Percentiles rank a stretch among this genome's conserved stretches.
Conservation (phyloP, 2,113 vertebrate species). For the Cheilinus undulatus region DNA sequence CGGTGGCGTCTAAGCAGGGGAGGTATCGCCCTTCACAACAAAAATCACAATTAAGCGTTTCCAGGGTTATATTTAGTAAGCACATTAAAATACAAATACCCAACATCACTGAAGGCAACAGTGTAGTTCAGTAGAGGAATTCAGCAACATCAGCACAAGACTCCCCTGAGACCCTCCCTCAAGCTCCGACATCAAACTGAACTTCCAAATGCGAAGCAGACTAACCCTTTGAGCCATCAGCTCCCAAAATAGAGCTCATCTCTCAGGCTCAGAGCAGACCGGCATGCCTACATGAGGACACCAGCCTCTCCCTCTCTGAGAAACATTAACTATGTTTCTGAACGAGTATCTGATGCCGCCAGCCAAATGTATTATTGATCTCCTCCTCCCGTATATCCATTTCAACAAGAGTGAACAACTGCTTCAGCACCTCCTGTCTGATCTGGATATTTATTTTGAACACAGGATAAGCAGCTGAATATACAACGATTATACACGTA, state of each 20-base stretch:
- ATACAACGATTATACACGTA: not conserved
- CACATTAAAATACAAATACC: slow-evolving; percentile 18
- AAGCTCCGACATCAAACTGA: not conserved
- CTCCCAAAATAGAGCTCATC: slow-evolving; percentile 66
- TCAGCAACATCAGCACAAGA: slow-evolving; percentile 27
- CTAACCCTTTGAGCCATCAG: slow-evolving; percentile 46
- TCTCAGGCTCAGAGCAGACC: slow-evolving; percentile 39
- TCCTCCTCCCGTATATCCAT: slow-evolving; percentile 5
- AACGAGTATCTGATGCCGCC: slow-evolving; percentile 1
- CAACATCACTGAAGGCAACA: not conserved
- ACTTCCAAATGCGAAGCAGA: slow-evolving; percentile 13
- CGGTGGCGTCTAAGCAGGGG: not conserved
- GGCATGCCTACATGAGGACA: slow-evolving; percentile 43
- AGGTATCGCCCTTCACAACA: not conserved
- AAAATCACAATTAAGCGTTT: not conserved
- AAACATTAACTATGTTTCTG: slow-evolving; percentile 26
- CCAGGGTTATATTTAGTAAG: not conserved
- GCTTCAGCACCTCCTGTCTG: slow-evolving; percentile 16
- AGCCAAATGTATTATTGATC: slow-evolving; percentile 41
- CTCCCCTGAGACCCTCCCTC: slow-evolving; percentile 16
- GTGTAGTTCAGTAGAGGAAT: slow-evolving; percentile 11
- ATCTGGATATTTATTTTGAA: not conserved
- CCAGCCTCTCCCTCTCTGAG: slow-evolving; percentile 20
- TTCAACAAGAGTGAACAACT: slow-evolving; percentile 9
- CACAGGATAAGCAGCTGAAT: not conserved